phyloP scores from a whole-genome alignment of 2,113 vertebrate species.

The Centrocercus urophasianus region DNA sequence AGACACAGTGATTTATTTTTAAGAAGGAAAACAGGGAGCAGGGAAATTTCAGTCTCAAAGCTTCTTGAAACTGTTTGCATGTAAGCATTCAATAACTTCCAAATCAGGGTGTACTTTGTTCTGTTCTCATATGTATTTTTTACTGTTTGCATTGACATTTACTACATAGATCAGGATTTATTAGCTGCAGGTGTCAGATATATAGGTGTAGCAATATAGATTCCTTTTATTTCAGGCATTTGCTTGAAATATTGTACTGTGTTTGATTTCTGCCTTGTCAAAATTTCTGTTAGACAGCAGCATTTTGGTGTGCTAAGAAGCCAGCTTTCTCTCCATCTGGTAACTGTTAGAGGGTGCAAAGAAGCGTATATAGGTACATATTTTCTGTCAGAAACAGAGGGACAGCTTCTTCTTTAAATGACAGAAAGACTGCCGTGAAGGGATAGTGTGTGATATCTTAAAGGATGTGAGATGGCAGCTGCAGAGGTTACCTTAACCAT shows the following conservation, averaged over 20 bases:
- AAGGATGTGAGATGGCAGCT: not conserved
- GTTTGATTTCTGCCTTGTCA: not conserved
- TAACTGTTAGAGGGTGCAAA: not conserved
- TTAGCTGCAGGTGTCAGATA: not conserved
- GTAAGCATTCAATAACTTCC: not conserved
- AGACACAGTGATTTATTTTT: constrained; percentile 33
- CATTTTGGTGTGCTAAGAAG: not conserved
- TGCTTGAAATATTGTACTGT: not conserved
- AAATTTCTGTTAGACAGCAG: not conserved
- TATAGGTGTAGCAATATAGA: not conserved
- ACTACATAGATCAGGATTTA: not conserved
- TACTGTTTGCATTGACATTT: not conserved
- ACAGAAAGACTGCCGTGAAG: not conserved
- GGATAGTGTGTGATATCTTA: rapidly evolving
- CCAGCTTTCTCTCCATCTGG: not conserved
- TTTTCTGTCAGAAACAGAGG: not conserved
- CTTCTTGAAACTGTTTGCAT: not conserved
- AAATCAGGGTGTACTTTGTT: not conserved
- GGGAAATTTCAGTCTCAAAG: not conserved
- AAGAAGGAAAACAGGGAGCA: not conserved
- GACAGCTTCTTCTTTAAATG: not conserved
- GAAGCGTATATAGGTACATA: not conserved
- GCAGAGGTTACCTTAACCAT: not conserved
- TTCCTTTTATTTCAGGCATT: not conserved
- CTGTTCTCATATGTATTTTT: not conserved